Evolutionary conservation across 2,113 vertebrate species (phyloP), one percentile per base, ranked within the genome.

Genomic region (Uropsilus gracilis): DNA sequence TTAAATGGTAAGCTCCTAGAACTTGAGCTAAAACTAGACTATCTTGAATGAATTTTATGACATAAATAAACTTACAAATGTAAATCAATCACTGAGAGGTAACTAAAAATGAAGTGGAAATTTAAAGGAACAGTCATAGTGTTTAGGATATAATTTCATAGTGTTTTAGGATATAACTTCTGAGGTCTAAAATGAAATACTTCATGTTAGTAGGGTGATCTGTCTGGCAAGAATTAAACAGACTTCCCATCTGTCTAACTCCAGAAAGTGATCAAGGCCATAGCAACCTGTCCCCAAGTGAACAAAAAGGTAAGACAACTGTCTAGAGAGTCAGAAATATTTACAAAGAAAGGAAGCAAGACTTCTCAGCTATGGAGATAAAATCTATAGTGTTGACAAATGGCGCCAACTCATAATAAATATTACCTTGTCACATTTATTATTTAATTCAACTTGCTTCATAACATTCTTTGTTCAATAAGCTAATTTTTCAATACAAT

Each of bases 1-100:
- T 90, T 86, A 89, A 97, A 96, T n/a, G 12, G 82, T 73, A 86
- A 18, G 17, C 16, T 82, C n/a, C 10, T 66, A 55, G 18, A 82
- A 69, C 86, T 80, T 59, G 17, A 77, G 64, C 28, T 64, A 80
- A 89, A 34, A 6, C 30, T 66, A 78, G 55, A 55, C 30, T 57
- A 34, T 61, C 6, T 75, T 81, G 42, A 89, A 73, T 89, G 32
- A 81, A 77, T 85, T 85, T 90, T 75, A 46, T 86, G 10, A 13
- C 37, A 53, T 12, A 93, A 90, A 91, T 50, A 88, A 30, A 10
- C 53, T 5, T 34, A 39, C 9, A 37, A 7, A 85, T 92, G 18
- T 4, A 68, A 37, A 76, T 68, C 8, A 93, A 92, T 73, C 28
- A 48, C 10, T 42, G 37, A 14, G 5, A 89, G 73, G 48, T 94